Evolutionary conservation across 92 coral and sea anemone genomes (phyloP), one percentile per base, ranked within the genome.

Genomic region (Parazoanthus swiftii): DNA sequence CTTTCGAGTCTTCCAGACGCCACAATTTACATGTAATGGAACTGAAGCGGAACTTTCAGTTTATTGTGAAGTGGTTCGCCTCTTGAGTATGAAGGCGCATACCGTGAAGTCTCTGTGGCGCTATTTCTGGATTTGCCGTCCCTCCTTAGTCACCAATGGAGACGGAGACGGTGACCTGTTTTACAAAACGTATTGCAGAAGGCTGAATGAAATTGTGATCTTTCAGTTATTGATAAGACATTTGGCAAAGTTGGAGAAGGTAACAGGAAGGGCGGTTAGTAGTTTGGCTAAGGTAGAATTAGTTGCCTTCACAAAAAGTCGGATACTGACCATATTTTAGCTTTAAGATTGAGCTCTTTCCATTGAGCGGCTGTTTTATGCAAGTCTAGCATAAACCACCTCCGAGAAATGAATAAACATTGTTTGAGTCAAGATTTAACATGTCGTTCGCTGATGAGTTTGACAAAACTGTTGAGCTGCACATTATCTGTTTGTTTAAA

Each of bases 401-500:
- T 18, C 59, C 18, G 59, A 54, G 2, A 54, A 54, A 54, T 54
- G 16, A 54, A 54, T 54, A 54, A 54, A 15, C 14, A 13, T 54
- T 54, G 59, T 54, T 54, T 14, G 59, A 54, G 20, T 54, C 59
- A 54, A 3, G 51, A 54, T 13, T 54, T 54, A 54, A 54, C 14
- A 13, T 54, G 13, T 54, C 3, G 59, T 54, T 54, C 59, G 20
- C 59, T 54, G 59, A 15, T 54, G 18, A 56, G 15, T 80, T 33
- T 35, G 48, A 56, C 39, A 79, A 13, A 79, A 26, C 44, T 33
- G 46, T 80, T 33, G 35, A 35, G 25, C 68, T 56, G 58, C 33
- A 48, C 0, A 37, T 79, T n/a, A 50, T 79, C 72, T 80, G 85
- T 80, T 80, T 80, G 44, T 80, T 29, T 11, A 58, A 80, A 58